Percentiles rank a stretch among this genome's conserved stretches.
Evolutionary conservation across 2,113 vertebrate genomes (phyloP).

Genomic region (Scytalopus superciliaris): DNA sequence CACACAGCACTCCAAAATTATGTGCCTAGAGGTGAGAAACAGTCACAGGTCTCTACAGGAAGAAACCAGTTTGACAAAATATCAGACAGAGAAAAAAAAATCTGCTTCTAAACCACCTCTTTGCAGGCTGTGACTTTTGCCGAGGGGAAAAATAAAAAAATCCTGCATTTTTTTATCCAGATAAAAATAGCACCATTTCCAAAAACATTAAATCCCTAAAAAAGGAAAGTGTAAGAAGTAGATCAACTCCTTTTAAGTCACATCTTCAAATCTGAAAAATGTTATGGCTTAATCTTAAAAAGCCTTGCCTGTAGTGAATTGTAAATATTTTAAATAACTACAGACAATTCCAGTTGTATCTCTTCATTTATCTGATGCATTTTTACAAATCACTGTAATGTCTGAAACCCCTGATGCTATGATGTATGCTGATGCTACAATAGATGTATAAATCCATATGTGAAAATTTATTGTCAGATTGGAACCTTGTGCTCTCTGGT

Average conservation of each 20-base stretch:
- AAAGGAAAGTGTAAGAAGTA: background rate
- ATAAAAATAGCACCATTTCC: background rate
- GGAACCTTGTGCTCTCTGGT: background rate
- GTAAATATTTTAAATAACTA: slow-evolving; percentile 5
- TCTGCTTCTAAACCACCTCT: background rate
- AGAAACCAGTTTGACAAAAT: background rate
- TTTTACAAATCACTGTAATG: background rate
- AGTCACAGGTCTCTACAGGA: background rate
- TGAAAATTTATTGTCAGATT: background rate
- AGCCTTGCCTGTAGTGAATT: background rate
- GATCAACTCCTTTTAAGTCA: background rate
- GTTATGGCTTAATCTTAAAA: background rate
- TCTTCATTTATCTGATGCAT: background rate
- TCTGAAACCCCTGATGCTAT: background rate
- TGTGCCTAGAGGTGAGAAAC: background rate
- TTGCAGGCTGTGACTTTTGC: background rate
- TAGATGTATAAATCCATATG: background rate
- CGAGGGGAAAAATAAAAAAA: background rate
- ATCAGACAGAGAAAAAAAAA: background rate
- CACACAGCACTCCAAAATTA: background rate
- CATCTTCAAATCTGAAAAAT: background rate
- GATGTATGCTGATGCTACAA: background rate
- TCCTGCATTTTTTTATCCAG: background rate
- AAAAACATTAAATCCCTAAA: background rate
- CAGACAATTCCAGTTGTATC: background rate